These are phyloP conservation scores for Priocnemis perturbator DNA, from an alignment of 2,888 invertebrate species.

Conservation along the genomic window DNA sequence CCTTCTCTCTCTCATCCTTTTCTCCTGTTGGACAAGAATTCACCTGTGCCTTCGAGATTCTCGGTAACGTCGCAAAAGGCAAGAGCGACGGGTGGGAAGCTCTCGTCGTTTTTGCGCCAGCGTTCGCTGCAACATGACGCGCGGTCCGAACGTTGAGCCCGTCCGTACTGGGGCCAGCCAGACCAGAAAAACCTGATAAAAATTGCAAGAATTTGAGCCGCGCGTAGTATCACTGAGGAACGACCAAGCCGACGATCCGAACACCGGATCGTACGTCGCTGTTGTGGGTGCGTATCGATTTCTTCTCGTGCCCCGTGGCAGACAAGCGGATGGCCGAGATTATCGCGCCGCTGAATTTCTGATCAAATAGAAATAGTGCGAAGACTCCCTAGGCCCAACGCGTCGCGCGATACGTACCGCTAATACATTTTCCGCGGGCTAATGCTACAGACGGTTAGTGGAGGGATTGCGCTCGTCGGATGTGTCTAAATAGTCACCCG, in stretches of 20 bases:
- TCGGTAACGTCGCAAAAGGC: no score
- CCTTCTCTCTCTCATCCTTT: no score
- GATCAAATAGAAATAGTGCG: background rate
- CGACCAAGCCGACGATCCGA: background rate
- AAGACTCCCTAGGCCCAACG: background rate
- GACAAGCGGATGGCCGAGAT: slow-evolving; percentile 29
- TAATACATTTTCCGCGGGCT: no score
- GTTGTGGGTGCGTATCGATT: slow-evolving; percentile 15
- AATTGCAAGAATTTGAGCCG: slow-evolving; percentile 16
- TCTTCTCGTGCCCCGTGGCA: slow-evolving; percentile 6
- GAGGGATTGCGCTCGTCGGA: no score
- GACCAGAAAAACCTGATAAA: background rate
- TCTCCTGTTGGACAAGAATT: no score
- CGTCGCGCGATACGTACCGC: background rate
- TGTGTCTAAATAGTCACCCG: no score
- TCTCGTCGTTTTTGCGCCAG: no score
- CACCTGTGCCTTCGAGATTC: no score
- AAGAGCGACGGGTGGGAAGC: no score
- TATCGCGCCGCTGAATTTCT: background rate
- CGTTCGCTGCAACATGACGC: no score
- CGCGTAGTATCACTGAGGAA: slow-evolving; percentile 8
- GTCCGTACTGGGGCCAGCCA: background rate
- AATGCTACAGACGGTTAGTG: no score
- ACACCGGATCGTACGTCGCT: slow-evolving; percentile 1
- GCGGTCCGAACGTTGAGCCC: no score